Evolutionary conservation across 2,797 vertebrate species (phyloP).

Genomic region (Leptoclinus maculatus): DNA sequence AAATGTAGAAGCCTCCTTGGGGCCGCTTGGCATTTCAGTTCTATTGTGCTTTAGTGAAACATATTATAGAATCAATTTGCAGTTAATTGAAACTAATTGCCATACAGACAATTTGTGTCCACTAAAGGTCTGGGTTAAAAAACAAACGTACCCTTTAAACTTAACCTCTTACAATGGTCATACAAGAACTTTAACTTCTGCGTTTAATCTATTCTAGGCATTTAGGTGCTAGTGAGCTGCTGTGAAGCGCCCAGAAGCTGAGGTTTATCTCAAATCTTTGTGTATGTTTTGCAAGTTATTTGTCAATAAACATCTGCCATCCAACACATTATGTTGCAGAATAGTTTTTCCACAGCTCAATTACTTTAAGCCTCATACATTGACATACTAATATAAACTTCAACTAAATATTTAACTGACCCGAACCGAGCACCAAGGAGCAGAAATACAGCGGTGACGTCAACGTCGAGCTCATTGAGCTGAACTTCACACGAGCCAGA

Average conservation of each 20-base stretch:
- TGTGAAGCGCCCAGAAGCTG: no score
- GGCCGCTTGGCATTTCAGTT: neutral
- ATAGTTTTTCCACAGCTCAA: neutral
- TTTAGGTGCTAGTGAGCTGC: no score
- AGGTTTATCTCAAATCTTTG: neutral
- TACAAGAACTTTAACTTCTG: neutral
- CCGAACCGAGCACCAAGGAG: neutral
- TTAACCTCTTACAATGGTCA: neutral
- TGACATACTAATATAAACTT: neutral
- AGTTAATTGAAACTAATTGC: neutral
- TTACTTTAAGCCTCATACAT: neutral
- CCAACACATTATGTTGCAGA: neutral
- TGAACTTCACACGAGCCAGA: conserved; percentile 20
- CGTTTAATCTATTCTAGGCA: no score
- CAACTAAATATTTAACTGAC: neutral
- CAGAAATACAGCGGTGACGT: conserved; percentile 6
- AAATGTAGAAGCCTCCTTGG: neutral
- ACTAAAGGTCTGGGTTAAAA: neutral
- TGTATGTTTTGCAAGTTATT: neutral
- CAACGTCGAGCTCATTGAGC: conserved; percentile 4
- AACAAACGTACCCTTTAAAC: neutral
- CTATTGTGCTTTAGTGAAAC: neutral
- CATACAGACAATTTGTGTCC: neutral
- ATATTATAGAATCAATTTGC: neutral
- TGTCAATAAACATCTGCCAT: neutral